These are phyloP conservation scores for Taenioides sp. DNA, from an alignment of 2,797 vertebrate species.

Conservation along the genomic window DNA sequence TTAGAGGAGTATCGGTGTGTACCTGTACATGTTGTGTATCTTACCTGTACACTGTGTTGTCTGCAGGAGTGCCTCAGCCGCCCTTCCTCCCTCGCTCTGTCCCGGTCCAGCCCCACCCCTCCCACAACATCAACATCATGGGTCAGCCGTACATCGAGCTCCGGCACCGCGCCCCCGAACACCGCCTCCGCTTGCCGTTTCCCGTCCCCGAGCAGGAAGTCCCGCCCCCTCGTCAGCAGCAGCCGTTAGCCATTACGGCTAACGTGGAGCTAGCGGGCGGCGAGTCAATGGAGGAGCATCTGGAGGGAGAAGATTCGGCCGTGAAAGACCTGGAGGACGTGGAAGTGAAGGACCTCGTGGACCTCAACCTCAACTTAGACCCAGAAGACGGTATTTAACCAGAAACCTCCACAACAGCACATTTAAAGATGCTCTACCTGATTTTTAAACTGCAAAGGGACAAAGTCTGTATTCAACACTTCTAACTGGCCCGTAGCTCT, in stretches of 20 bases:
- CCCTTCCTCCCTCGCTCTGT: slow-evolving; percentile 83
- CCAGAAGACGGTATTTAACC: slow-evolving; percentile 83
- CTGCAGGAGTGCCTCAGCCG: slow-evolving; percentile 72
- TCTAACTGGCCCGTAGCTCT: too few relatives aligned
- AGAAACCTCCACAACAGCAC: background rate
- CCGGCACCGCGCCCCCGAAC: slow-evolving; percentile 86
- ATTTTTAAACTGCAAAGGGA: background rate
- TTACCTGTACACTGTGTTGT: background rate
- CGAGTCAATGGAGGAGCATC: slow-evolving; percentile 86
- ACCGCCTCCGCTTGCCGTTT: slow-evolving; percentile 82
- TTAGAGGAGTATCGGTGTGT: too few relatives aligned
- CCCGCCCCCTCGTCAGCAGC: slow-evolving; percentile 47
- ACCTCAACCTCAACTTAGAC: slow-evolving; percentile 94
- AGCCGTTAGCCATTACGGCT: slow-evolving; percentile 19
- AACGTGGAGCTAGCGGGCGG: slow-evolving; percentile 53
- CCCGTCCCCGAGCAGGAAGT: slow-evolving; percentile 48
- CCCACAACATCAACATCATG: slow-evolving; percentile 91
- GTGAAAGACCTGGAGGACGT: slow-evolving; percentile 97
- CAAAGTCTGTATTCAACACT: too few relatives aligned
- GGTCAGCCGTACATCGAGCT: slow-evolving; percentile 95
- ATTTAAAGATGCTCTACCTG: too few relatives aligned
- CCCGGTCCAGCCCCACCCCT: slow-evolving; percentile 88
- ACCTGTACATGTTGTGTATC: too few relatives aligned
- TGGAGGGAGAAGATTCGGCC: slow-evolving; percentile 89
- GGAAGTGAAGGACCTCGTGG: slow-evolving; percentile 96